A percentile compares a stretch with the other conserved stretches of the same genome.
phyloP scores from a whole-genome alignment of 2,888 invertebrate genomes.

The Balanococcus diminutus region DNA sequence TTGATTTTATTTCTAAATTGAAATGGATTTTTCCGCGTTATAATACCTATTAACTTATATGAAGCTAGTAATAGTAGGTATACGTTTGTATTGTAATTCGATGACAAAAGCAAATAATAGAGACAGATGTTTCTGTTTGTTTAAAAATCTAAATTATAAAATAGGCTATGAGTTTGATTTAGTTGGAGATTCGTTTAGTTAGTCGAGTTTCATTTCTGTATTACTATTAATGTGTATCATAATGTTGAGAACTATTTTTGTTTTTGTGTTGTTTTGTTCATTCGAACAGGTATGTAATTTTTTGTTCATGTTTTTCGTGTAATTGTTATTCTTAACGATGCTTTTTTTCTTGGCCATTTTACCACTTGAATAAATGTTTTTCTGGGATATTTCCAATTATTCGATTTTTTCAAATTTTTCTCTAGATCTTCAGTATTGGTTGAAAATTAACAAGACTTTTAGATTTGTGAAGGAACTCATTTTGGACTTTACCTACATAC shows the following conservation, averaged over 20 bases:
- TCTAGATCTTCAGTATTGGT: no score
- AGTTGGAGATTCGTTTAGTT: neutral
- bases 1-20: neutral
- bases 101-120: slow-evolving; percentile 25
- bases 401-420: neutral
- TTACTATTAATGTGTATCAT: neutral
- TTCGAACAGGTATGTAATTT: neutral
- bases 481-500: no score
- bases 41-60: neutral
- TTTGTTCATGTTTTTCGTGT: neutral
- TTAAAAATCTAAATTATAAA: neutral
- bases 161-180: neutral
- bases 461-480: no score
- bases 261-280: neutral
- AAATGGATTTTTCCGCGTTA: neutral
- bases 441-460: no score
- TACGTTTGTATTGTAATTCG: neutral
- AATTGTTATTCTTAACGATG: neutral
- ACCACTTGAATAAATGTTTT: slow-evolving; percentile 27
- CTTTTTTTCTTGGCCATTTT: neutral
- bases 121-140: slow-evolving; percentile 30
- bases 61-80: slow-evolving; percentile 10
- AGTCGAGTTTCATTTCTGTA: neutral
- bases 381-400: neutral
- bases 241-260: neutral